Base-by-base conservation (phyloP, 2,888 invertebrate species). In the Tenthredo distinguenda region DNA sequence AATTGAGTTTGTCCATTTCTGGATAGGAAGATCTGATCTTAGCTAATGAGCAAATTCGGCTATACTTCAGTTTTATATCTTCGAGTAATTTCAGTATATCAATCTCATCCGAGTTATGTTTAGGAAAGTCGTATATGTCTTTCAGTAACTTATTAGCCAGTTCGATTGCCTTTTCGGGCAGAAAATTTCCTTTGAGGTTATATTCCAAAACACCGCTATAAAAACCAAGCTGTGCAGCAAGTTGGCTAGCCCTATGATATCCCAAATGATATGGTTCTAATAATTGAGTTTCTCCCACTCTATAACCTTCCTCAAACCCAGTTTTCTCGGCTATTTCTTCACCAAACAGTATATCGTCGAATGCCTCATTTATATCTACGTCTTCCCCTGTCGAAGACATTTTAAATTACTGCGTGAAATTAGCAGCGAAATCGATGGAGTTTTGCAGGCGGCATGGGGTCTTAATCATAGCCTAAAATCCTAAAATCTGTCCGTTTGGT, bases 151-250 rank as follows among this genome's bases (percentile, higher is more conserved):
- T 95, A 43, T 93, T 90, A 62, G 97, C 93, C 65, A 95, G 94
- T 26, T 93, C 94, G 0, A 93, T 72, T 7, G 95, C 91, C 94
- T 96, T 97, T 0, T 95, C 95, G 0, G 95, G 86, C 10, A 88
- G 86, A 34, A 85, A 86, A 72, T 89, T 90, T 71, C 74, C 86
- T 50, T 86, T 84, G 31, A 95, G 88, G 88, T 95, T 94, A 37
- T 95, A 94, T 85, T 95, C 94, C 1, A 96, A 93, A 74, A 95
- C 94, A 4, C 96, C 96, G 79, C 95, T 94, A 90, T 97, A 97
- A 91, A 95, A 96, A 9, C 98, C 98, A 90, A 98, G 93, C 93
- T 97, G 97, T 74, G 96, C 95, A 3, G 97, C 97, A 26, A 98
- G 91, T 91, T 96, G 96, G 83, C 96, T 95, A 12, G 97, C 97